These are phyloP conservation scores for Ctenodactylus gundi DNA, from an alignment of 2,113 vertebrate species.

Conservation along the genomic window DNA sequence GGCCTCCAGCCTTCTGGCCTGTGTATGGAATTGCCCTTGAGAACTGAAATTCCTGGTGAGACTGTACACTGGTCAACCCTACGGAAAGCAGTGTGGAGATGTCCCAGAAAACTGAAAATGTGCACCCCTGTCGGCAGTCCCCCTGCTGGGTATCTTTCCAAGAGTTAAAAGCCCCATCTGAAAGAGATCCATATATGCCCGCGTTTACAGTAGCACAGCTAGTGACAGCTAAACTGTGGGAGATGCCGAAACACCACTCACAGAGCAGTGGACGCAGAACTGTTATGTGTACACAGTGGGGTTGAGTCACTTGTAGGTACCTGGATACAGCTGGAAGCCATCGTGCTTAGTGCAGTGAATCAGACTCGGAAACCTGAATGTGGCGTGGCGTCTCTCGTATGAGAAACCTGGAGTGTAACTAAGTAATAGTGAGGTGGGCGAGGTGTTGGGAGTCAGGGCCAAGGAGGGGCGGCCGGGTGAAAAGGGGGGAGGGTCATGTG, in stretches of 20 bases:
- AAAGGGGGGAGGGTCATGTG: no score
- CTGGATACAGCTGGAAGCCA: background rate
- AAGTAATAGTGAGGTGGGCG: no score
- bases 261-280: background rate
- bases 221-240: background rate
- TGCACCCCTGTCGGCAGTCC: background rate
- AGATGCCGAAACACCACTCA: background rate
- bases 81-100: background rate
- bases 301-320: background rate
- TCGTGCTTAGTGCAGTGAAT: background rate
- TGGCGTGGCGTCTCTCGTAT: background rate
- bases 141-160: background rate
- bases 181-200: no score
- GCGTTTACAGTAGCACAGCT: background rate
- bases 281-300: background rate
- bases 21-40: no score
- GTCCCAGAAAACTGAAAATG: background rate
- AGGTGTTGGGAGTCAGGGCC: no score
- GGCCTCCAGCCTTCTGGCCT: no score
- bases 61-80: background rate
- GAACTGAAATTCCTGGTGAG: no score
- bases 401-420: background rate
- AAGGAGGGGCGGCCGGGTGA: no score
- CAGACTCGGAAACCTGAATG: background rate
- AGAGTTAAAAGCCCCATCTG: background rate